Conservation (phyloP, 2,888 invertebrate genomes). For the Melitaea athalia region DNA sequence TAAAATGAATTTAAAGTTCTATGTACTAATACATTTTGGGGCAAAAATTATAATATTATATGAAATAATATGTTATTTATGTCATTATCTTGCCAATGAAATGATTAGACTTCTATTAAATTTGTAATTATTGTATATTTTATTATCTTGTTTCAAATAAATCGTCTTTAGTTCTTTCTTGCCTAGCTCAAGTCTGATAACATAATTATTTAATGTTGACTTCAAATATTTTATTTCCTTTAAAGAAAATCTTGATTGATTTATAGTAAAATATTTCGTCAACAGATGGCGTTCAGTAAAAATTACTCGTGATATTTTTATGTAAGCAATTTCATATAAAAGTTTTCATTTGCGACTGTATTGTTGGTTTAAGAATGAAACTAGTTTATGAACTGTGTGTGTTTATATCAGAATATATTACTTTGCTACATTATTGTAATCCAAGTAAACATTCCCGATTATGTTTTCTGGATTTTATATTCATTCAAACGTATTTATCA, state of each 20-base stretch:
- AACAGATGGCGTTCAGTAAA: conserved; percentile 32
- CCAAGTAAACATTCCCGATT: conserved; percentile 49
- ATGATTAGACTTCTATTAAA: conserved; percentile 2
- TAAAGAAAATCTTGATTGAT: background rate
- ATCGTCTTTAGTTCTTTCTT: conserved; percentile 15
- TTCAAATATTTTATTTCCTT: background rate
- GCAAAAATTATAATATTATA: too few species aligned
- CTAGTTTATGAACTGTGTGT: conserved; percentile 63
- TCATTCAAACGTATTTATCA: conserved; percentile 39
- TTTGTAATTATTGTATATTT: background rate
- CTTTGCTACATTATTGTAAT: conserved; percentile 45
- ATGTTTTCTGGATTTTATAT: conserved; percentile 50
- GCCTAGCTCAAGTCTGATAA: conserved; percentile 33
- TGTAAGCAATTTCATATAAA: background rate
- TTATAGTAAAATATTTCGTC: conserved; percentile 3
- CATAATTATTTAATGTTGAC: too few species aligned
- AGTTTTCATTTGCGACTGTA: conserved; percentile 31
- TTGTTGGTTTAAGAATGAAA: conserved; percentile 26
- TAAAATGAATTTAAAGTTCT: too few species aligned
- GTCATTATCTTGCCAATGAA: conserved; percentile 11
- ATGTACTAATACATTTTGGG: too few species aligned
- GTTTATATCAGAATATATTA: conserved; percentile 62
- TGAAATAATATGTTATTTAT: background rate
- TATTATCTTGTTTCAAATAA: background rate
- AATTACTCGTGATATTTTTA: background rate